Evolutionary conservation across 2,797 vertebrate genomes (phyloP).

Genomic region (Smutsia gigantea): DNA sequence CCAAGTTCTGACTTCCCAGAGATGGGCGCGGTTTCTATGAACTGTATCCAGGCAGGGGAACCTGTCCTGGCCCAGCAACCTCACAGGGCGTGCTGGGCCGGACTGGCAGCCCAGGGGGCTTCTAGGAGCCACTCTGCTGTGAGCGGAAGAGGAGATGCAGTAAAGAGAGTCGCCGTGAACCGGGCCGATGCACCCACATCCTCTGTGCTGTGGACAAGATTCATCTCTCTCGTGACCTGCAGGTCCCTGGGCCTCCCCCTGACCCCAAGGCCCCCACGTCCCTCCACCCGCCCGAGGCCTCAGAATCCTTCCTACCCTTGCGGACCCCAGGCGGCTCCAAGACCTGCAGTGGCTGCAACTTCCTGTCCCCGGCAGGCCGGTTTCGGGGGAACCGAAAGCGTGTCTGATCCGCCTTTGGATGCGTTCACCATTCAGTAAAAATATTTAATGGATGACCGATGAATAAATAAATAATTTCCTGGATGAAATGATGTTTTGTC

Average conservation of each 20-base stretch:
- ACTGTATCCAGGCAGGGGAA: background rate
- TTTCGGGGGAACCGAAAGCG: background rate
- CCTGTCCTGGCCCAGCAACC: background rate
- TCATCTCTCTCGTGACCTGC: background rate
- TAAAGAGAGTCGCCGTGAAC: background rate
- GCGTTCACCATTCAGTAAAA: background rate
- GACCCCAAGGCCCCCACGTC: too few relatives aligned
- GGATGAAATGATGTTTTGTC: background rate
- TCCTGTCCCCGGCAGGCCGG: background rate
- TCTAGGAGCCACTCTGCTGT: background rate
- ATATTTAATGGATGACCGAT: background rate
- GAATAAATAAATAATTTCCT: conserved; percentile 22
- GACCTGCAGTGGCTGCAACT: background rate
- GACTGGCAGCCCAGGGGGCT: background rate
- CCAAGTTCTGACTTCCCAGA: background rate
- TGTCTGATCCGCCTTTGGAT: background rate
- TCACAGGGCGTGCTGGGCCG: background rate
- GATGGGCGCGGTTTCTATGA: background rate
- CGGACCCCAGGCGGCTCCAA: background rate
- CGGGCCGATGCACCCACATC: background rate
- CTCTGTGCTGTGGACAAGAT: background rate
- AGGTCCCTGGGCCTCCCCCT: background rate
- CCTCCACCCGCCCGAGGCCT: too few relatives aligned
- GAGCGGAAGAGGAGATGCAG: background rate
- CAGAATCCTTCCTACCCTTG: background rate